These are phyloP conservation scores for Drosophila varians DNA, from an alignment of 1,140 invertebrate genomes.

Conservation along the genomic window DNA sequence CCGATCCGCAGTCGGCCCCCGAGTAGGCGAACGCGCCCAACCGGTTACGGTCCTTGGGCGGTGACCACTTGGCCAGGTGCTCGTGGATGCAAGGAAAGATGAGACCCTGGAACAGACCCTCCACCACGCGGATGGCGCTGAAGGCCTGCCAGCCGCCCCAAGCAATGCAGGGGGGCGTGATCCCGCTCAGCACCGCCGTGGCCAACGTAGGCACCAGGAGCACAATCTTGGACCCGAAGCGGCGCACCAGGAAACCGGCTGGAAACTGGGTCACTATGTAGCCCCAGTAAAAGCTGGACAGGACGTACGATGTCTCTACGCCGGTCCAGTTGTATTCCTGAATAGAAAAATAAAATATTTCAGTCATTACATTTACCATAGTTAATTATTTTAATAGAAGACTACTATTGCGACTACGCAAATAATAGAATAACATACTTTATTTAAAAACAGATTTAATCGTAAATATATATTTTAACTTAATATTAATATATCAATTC, in stretches of 20 bases:
- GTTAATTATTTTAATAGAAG: too few species aligned
- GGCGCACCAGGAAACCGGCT: conserved; percentile 87
- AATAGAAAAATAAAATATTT: too few species aligned
- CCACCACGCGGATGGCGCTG: conserved; percentile 86
- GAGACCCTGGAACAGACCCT: conserved; percentile 91
- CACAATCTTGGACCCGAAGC: conserved; percentile 87
- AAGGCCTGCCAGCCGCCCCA: conserved; percentile 86
- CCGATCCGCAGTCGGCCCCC: conserved; percentile 89
- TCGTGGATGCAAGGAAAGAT: conserved; percentile 91
- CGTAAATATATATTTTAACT: too few species aligned
- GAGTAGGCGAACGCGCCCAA: conserved; percentile 86
- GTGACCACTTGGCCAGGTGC: conserved; percentile 83
- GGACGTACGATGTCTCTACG: conserved; percentile 84
- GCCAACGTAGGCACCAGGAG: conserved; percentile 86
- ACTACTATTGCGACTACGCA: too few species aligned
- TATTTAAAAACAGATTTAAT: too few species aligned
- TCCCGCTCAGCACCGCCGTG: conserved; percentile 73
- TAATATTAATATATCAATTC: too few species aligned
- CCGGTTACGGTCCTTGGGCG: conserved; percentile 86
- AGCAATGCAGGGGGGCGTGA: conserved; percentile 80
- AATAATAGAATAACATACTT: too few species aligned
- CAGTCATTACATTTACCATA: too few species aligned
- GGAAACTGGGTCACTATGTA: conserved; percentile 86
- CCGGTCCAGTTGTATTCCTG: conserved; percentile 84
- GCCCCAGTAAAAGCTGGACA: conserved; percentile 88